Evolutionary conservation across 2,888 invertebrate genomes (phyloP), one percentile per base, ranked within the genome.

Genomic region (Ophioninae sp.): DNA sequence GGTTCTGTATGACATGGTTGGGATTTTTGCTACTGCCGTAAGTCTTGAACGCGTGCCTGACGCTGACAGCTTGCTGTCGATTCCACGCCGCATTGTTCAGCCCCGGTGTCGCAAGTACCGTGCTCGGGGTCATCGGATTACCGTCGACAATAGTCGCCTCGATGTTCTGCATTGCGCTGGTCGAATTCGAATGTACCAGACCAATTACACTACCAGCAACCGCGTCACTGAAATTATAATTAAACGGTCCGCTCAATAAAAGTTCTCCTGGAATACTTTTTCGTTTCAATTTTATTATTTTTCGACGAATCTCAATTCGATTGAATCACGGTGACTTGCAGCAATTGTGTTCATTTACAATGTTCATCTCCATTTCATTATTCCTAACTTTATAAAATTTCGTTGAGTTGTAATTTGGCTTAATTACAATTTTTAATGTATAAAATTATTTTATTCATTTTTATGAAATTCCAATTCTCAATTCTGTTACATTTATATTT

Each of bases 1-100:
- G 95, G 93, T 97, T 96, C 91, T 96, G 96, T 85, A 98, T 95
- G 67, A 98, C 98, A 88, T 97, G 96, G 92, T 97, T 97, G 77
- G 97, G 96, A 89, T 97, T 96, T 92, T 97, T 97, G 92, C 96
- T 97, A 88, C 96, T 96, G 86, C 98, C 98, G 92, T 97, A 98
- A 88, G 96, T 96, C 93, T 98, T 98, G 94, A 96, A 97, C 50
- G 98, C 97, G 92, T 97, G 96, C 88, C 97, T 94, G 85, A 98
- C 97, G 90, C 97, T 96, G 77, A 98, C 97, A 37, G 98, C 98
- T 87, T 97, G 96, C 92, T 97, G 97, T 85, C 96, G 94, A 89
- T 96, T 95, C 91, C 95, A 93, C 64, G 93, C 89, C 3, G 90
- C 88, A 76, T 91, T 93, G 85, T 93, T 93, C 3, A 93, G 81